Conservation (phyloP, 2,113 vertebrate species). For the Corapipo altera region DNA sequence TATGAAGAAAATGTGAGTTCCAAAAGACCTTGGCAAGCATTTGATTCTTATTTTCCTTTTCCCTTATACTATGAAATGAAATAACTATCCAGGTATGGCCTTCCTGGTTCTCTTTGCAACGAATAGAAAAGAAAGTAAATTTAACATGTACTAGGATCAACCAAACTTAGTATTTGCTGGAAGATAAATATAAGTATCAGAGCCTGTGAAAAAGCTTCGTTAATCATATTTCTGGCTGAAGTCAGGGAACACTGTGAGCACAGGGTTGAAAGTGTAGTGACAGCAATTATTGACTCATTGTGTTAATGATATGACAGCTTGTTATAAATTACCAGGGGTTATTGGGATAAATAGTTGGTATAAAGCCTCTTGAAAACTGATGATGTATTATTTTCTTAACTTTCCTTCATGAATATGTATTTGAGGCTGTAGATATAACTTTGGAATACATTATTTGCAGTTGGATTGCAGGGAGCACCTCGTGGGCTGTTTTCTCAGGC, state of each 20-base stretch:
- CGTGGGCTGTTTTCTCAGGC: accelerated
- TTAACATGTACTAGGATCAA: neutral
- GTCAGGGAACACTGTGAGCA: neutral
- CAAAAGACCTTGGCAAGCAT: constrained; percentile 2
- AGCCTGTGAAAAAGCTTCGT: neutral
- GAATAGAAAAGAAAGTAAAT: neutral
- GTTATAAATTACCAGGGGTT: constrained; percentile 58
- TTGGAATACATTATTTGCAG: neutral
- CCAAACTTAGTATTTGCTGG: neutral
- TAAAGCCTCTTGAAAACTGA: constrained; percentile 26
- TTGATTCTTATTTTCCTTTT: neutral
- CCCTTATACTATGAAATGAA: neutral
- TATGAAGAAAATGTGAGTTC: constrained; percentile 15
- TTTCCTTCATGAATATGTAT: constrained; percentile 46
- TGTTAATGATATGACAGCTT: constrained; percentile 55
- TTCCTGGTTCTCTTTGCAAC: neutral
- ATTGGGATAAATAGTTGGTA: constrained; percentile 56
- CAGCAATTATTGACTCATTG: constrained; percentile 58
- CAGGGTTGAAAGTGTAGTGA: constrained; percentile 14
- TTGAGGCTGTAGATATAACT: neutral
- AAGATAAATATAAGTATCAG: neutral
- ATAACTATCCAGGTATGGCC: neutral
- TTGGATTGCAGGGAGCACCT: neutral
- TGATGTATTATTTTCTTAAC: constrained; percentile 37
- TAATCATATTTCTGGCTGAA: constrained; percentile 18